Base-by-base conservation (phyloP, 2,888 invertebrate genomes). In the Cyclophora albipunctata region DNA sequence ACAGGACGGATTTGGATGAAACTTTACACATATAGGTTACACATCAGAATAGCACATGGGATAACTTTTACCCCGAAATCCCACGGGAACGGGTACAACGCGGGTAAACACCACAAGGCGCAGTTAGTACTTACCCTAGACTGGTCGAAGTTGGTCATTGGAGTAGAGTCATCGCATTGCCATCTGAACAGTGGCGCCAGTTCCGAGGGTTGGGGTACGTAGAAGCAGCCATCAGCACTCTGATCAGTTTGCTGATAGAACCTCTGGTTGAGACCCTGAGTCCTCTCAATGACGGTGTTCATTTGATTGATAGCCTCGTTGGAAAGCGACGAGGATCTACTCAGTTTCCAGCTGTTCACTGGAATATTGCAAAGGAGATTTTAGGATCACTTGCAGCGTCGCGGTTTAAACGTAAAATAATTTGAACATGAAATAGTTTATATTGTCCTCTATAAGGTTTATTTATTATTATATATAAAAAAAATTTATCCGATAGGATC, bases 281-380 rank as follows among this genome's bases (percentile, higher is more conserved):
- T 84, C n/a, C 51, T 56, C 3, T 5, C 41, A 4, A 88, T 67
- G 0, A 66, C 61, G 0, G 48, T 45, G 35, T 73, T 55, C 3
- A 88, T 80, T 2, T 57, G 60, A 3, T 49, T 51, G 4, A 58
- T 57, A 0, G 75, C 73, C 45, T 54, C 52, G 3, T 46, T 3
- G 37, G 56, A 73, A 0, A 84, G 64, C 0, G 72, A 60, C 2
- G 54, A 60, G 2, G 47, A 60, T 59, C 80, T 72, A 51, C 85
- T 81, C 0, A 86, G 59, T 53, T 81, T 81, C 87, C 86, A 86
- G 56, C 87, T 87, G 59, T 66, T 65, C 0, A 87, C 87, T 88
- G 66, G 4, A 47, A 48, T 20, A 3, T 34, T 45, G n/a, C n/a
- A 20, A 20, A 20, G 20, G 20, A 20, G 20, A 20, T 20, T 20